Base-by-base conservation (phyloP, 2,888 invertebrate genomes). In the Dryomyza anilis region DNA sequence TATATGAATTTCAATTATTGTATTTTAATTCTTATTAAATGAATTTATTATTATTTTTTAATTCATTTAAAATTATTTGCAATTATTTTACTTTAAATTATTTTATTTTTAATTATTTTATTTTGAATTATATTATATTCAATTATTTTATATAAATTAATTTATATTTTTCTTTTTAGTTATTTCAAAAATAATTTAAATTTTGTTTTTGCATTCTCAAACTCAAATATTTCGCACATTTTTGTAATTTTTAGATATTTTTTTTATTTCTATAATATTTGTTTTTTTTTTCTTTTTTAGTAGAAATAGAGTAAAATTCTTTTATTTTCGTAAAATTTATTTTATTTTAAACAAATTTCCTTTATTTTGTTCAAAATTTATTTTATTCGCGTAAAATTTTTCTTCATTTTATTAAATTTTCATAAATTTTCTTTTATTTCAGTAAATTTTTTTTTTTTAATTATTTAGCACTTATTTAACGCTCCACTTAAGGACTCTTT, bases 1-100 rank as follows among this genome's bases (percentile, higher is more conserved):
- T 33, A 33, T 33, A 33, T 33, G 33, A 33, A n/a, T n/a, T n/a
- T n/a, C n/a, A n/a, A n/a, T n/a, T n/a, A n/a, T n/a, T n/a, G n/a
- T 33, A 33, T 33, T 8, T 8, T 33, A 12, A 39, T 7, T 39
- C 3, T 14, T 39, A 14, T 39, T 3, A 39, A 39, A 33, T 33
- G 12, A 8, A 33, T 33, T 12, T 12, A 2, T 6, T 8, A 6
- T 21, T 23, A 23, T 19, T 48, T 48, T 16, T 12, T 2, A 52
- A 25, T 52, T 53, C n/a, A n/a, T n/a, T 45, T 58, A 30, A 27
- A 53, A 56, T 29, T 52, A 30, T 61, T 33, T 57, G 45, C 3
- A 39, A 39, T 39, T 39, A 39, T 39, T 39, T 39, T 58, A 21
- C 5, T 48, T 2, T 19, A 25, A n/a, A 33, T 48, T 45, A 27